Conservation (phyloP, 2,797 vertebrate species). For the Chelidonichthys spinosus region DNA sequence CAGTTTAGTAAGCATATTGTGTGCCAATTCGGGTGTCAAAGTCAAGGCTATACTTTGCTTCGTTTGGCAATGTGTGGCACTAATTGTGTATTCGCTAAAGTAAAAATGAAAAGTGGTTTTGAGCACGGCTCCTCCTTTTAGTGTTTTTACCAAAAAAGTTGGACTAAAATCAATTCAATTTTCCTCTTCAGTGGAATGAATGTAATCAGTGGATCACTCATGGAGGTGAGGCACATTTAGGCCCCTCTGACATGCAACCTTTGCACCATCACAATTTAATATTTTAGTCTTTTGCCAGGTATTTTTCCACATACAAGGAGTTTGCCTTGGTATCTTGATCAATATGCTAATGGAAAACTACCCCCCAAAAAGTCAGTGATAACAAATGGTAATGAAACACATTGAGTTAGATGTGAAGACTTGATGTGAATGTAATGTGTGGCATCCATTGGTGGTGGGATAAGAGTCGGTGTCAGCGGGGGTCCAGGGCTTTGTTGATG, state of each 20-base stretch:
- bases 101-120: not conserved
- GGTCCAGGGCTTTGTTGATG: not conserved
- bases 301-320: too few species aligned
- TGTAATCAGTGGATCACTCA: not conserved
- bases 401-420: slow-evolving; percentile 1
- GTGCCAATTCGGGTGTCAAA: slow-evolving; percentile 6
- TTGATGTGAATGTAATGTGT: not conserved
- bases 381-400: not conserved
- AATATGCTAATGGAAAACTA: not conserved
- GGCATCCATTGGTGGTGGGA: not conserved
- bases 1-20: not conserved
- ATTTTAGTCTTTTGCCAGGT: not conserved
- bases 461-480: not conserved
- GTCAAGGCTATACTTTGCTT: not conserved
- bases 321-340: not conserved
- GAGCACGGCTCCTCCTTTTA: not conserved
- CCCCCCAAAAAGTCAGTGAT: not conserved
- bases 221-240: not conserved
- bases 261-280: not conserved
- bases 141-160: not conserved
- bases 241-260: not conserved
- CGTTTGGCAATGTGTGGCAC: not conserved
- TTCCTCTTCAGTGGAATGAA: not conserved
- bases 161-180: not conserved
- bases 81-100: not conserved